Base-by-base conservation (phyloP, 2,888 invertebrate genomes). In the Aspidiotus destructor region DNA sequence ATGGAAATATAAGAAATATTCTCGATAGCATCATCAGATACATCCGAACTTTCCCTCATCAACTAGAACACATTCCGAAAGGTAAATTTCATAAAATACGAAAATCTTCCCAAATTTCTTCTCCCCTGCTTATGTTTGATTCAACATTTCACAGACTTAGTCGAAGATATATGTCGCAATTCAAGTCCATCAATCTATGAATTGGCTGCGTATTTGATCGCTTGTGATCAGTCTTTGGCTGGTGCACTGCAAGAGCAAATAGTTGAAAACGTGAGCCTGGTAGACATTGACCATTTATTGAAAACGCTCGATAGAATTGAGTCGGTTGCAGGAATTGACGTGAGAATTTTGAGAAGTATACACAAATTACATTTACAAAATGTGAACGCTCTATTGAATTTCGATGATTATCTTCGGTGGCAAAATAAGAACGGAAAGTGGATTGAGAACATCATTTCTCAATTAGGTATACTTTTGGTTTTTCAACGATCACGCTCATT, bases 31-130 rank as follows among this genome's bases (percentile, higher is more conserved):
- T 65, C 3, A 48, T 58, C 28, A 28, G 16, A 5, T 65, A 65
- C 42, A 17, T 65, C 28, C 44, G 17, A 6, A 41, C 44, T 7
- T 65, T 65, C 58, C 65, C 65, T 44, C 65, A 65, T 48, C 65
- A 65, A 15, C 28, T 65, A 42, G n/a, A 40, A 28, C 42, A 57
- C n/a, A 15, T 65, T 3, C 9, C 17, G 15, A 52, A 44, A 57
- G 65, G 65, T 65, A 16, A 28, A 13, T 15, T 8, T 28, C 5
- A 28, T 54, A n/a, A 11, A 52, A 52, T 52, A 5, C n/a, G 1
- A 54, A 44, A 13, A 7, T 55, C 6, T 11, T 55, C 16, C 16
- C 7, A 48, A 48, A 48, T 13, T 48, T 3, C 2, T 13, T n/a
- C 48, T 11, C n/a, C 48, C n/a, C 48, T 48, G 2, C n/a, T 48